A percentile compares a stretch with the other conserved stretches of the same genome.
Conservation (phyloP, 2,888 invertebrate genomes). For the Cephalotes varians region DNA sequence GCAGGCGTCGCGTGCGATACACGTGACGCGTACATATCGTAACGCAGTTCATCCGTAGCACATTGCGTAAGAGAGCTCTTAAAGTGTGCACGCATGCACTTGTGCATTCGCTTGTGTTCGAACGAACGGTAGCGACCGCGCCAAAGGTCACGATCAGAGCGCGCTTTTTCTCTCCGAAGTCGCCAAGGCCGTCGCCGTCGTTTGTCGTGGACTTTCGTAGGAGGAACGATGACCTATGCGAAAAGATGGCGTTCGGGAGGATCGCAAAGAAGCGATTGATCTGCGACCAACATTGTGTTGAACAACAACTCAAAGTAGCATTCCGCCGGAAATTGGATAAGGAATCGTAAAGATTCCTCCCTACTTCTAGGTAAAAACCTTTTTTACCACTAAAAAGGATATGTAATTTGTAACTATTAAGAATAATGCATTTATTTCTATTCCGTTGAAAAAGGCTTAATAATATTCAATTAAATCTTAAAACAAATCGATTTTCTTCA, state of each 20-base stretch:
- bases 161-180: slow-evolving; percentile 74
- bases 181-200: slow-evolving; percentile 67
- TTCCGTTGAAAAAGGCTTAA: not conserved
- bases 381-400: not conserved
- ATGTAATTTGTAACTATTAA: not conserved
- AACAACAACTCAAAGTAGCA: not conserved
- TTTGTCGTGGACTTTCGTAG: slow-evolving; percentile 63
- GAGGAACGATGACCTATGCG: slow-evolving; percentile 68
- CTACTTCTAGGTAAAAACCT: not conserved
- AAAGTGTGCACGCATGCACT: slow-evolving; percentile 49
- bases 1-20: not conserved
- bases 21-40: slow-evolving; percentile 20
- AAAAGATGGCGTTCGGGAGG: slow-evolving; percentile 46
- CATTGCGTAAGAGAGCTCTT: slow-evolving; percentile 66
- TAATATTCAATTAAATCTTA: not conserved
- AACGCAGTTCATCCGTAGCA: slow-evolving; percentile 40
- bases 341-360: not conserved
- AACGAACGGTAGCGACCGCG: slow-evolving; percentile 70
- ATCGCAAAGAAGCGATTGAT: slow-evolving; percentile 8
- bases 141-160: slow-evolving; percentile 76
- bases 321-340: not conserved
- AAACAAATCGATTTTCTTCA: not conserved
- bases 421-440: not conserved
- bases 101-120: slow-evolving; percentile 60
- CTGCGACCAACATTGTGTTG: not conserved